phyloP scores from a whole-genome alignment of 2,888 invertebrate species.

The Drosophila niveifrons region DNA sequence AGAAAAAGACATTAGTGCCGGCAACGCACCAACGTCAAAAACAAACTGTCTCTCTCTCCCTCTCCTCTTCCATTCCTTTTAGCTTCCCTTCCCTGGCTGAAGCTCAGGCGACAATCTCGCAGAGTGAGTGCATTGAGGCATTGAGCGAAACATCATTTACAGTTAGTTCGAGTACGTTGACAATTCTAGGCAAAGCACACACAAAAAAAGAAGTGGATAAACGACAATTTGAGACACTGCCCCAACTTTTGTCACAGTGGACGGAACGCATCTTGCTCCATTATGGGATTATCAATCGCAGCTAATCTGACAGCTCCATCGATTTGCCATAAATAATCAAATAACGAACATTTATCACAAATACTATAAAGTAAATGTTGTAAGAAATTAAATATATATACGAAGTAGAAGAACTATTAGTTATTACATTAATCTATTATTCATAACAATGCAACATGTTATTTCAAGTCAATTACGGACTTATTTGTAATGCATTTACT shows the following conservation, averaged over 20 bases:
- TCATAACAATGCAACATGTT: too few species aligned
- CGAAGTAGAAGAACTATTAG: too few species aligned
- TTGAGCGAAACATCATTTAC: slow-evolving; percentile 69
- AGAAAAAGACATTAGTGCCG: slow-evolving; percentile 73
- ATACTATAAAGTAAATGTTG: too few species aligned
- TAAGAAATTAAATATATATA: too few species aligned
- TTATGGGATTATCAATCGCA: not conserved
- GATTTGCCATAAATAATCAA: not conserved
- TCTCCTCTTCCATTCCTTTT: slow-evolving; percentile 3
- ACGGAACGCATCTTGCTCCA: not conserved
- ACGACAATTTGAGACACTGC: slow-evolving; percentile 60
- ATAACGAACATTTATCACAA: not conserved
- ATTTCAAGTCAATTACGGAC: too few species aligned
- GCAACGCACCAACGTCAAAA: slow-evolving; percentile 47
- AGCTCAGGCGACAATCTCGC: slow-evolving; percentile 1
- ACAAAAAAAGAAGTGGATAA: slow-evolving; percentile 32
- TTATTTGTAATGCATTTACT: too few species aligned
- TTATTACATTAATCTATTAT: too few species aligned
- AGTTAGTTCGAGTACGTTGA: slow-evolving; percentile 66
- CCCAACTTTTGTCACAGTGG: slow-evolving; percentile 43
- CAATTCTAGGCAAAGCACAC: slow-evolving; percentile 52
- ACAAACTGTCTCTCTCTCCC: slow-evolving; percentile 47
- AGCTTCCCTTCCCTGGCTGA: not conserved
- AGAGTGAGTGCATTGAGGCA: slow-evolving; percentile 53
- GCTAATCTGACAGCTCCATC: not conserved